A percentile compares a stretch with the other conserved stretches of the same genome.
Evolutionary conservation across 2,888 invertebrate species (phyloP).

Genomic region (Dicranocentrus wangi): DNA sequence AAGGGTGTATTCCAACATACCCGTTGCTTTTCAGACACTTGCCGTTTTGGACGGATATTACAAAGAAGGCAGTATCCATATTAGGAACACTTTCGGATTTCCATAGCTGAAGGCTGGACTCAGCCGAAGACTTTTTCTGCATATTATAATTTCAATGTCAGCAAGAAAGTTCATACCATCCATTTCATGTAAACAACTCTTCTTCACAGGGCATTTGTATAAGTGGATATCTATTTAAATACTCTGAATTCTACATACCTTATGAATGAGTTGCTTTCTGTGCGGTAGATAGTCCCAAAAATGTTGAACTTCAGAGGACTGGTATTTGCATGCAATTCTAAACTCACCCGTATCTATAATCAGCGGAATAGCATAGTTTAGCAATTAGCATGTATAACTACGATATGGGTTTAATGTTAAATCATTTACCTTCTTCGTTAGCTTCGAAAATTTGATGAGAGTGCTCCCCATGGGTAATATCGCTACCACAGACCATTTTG

Average conservation of each 20-base stretch:
- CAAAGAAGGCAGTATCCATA: slow-evolving; percentile 55
- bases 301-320: slow-evolving; percentile 46
- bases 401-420: too few relatives aligned
- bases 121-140: slow-evolving; percentile 44
- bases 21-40: slow-evolving; percentile 44
- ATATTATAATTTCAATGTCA: background rate
- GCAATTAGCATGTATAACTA: background rate
- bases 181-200: too few relatives aligned
- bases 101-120: slow-evolving; percentile 51
- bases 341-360: slow-evolving; percentile 46
- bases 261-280: slow-evolving; percentile 50
- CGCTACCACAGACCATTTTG: slow-evolving; percentile 42
- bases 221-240: too few relatives aligned
- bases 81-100: slow-evolving; percentile 40
- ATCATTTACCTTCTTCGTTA: slow-evolving; percentile 38
- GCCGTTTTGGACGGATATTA: slow-evolving; percentile 51
- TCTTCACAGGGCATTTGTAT: too few relatives aligned
- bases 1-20: too few relatives aligned
- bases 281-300: slow-evolving; percentile 53
- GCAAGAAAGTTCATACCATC: background rate
- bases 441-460: slow-evolving; percentile 53
- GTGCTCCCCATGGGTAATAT: slow-evolving; percentile 27
- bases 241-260: too few relatives aligned
- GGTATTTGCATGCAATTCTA: slow-evolving; percentile 48
- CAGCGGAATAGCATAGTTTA: background rate